Percentiles rank a stretch among this genome's conserved stretches.
Conservation (phyloP, 64 coral and sea anemone species). For the Cladopsammia gracilis region DNA sequence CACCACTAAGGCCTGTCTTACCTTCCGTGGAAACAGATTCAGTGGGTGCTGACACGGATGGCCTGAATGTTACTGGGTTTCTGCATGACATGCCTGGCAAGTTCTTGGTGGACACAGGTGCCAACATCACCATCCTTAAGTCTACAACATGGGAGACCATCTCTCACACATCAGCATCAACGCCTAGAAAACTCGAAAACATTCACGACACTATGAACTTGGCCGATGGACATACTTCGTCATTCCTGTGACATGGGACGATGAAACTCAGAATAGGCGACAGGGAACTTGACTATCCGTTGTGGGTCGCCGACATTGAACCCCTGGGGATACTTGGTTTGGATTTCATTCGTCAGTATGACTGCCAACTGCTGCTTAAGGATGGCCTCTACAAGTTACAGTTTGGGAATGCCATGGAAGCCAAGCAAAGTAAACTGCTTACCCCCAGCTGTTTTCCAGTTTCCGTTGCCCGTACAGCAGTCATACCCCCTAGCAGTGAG, state of each 20-base stretch:
- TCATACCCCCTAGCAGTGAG: no score
- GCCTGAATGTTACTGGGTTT: neutral
- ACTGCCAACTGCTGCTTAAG: neutral
- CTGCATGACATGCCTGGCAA: neutral
- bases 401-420: no score
- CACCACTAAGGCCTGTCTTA: conserved; percentile 1
- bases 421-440: no score
- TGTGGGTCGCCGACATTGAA: conserved; percentile 31
- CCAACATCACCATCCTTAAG: conserved; percentile 41
- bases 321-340: conserved; percentile 42
- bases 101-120: conserved; percentile 49
- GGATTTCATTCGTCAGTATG: neutral
- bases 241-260: neutral
- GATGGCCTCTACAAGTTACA: no score
- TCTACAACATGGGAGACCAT: no score
- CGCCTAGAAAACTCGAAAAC: no score
- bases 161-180: no score
- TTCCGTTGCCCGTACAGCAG: no score
- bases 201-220: neutral
- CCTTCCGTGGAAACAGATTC: conserved; percentile 2
- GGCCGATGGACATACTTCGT: neutral
- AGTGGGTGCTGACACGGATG: conserved; percentile 6
- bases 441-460: no score
- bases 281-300: neutral
- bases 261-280: neutral